These are phyloP conservation scores for Linyphia triangularis DNA, from an alignment of 2,888 invertebrate genomes.

Conservation along the genomic window DNA sequence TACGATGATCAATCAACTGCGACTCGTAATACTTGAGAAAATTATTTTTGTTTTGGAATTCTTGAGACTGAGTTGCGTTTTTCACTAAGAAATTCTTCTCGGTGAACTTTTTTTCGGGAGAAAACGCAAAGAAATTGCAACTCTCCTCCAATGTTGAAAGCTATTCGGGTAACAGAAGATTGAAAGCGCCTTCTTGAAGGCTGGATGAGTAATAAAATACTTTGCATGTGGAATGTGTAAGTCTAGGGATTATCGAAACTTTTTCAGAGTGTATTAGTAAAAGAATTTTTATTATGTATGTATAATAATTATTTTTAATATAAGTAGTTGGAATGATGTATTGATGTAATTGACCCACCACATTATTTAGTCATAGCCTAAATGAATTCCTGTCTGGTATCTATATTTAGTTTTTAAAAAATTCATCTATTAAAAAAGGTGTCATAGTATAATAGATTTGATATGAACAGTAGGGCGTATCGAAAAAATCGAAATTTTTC, in stretches of 20 bases:
- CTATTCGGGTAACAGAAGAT: background rate
- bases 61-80: background rate
- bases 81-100: background rate
- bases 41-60: background rate
- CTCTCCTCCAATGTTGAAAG: background rate
- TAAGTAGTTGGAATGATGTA: too few species aligned
- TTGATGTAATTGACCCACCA: too few species aligned
- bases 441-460: too few species aligned
- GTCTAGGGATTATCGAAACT: background rate
- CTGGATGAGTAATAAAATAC: background rate
- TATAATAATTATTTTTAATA: too few species aligned
- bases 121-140: background rate
- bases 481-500: too few species aligned
- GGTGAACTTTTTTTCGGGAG: background rate
- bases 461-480: too few species aligned
- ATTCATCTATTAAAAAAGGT: too few species aligned
- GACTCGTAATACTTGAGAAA: background rate
- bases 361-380: too few species aligned
- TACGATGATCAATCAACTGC: slow-evolving; percentile 32
- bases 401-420: too few species aligned
- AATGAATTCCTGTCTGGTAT: too few species aligned
- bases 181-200: background rate
- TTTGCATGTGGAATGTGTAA: background rate
- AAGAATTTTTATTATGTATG: too few species aligned
- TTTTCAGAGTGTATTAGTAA: background rate